Evolutionary conservation across 1,140 invertebrate genomes (phyloP).

Genomic region (Drosophila hydei): DNA sequence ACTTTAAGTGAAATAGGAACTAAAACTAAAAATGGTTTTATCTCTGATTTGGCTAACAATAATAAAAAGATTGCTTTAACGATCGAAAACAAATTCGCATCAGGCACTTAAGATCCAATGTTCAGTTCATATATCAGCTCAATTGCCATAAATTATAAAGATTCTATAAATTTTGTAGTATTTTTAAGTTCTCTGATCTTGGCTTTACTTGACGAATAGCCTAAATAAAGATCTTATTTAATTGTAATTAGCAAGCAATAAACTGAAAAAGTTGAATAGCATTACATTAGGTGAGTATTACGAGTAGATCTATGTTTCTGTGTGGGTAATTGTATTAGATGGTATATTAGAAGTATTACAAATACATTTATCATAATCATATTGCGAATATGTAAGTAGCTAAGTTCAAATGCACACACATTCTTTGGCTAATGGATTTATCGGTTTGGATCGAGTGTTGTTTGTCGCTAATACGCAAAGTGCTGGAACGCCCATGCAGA

Average conservation of each 20-base stretch:
- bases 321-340: slow-evolving; percentile 20
- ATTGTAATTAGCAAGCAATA: slow-evolving; percentile 55
- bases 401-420: slow-evolving; percentile 51
- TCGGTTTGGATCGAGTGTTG: slow-evolving; percentile 18
- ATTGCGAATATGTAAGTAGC: slow-evolving; percentile 24
- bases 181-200: slow-evolving; percentile 33
- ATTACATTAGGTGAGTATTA: slow-evolving; percentile 47
- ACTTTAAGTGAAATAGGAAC: slow-evolving; percentile 1
- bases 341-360: slow-evolving; percentile 28
- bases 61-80: slow-evolving; percentile 16
- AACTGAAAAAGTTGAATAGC: slow-evolving; percentile 50
- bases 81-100: slow-evolving; percentile 18
- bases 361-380: slow-evolving; percentile 55
- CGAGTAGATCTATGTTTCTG: slow-evolving; percentile 26
- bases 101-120: background rate
- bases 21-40: background rate
- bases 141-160: background rate
- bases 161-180: slow-evolving; percentile 3
- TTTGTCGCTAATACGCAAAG: slow-evolving; percentile 7
- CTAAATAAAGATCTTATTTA: slow-evolving; percentile 22
- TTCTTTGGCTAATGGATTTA: slow-evolving; percentile 33
- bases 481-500: slow-evolving; percentile 48
- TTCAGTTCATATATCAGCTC: background rate
- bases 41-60: slow-evolving; percentile 35
- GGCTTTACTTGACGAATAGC: slow-evolving; percentile 11